A percentile compares a stretch with the other conserved stretches of the same genome.
Conservation (phyloP, 2,888 invertebrate genomes). For the Chironomus riparius region DNA sequence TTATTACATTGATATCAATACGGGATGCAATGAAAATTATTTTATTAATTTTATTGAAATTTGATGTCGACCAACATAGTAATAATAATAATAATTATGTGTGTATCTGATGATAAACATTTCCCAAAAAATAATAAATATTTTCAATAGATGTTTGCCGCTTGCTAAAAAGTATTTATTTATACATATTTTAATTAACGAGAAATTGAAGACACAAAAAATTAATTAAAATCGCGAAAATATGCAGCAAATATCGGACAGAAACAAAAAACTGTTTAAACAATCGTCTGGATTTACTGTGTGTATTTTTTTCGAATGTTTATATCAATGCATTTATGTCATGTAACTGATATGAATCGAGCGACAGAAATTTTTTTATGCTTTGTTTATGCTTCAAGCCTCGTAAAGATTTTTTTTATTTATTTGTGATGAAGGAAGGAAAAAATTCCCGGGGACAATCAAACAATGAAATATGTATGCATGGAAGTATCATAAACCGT, state of each 20-base stretch:
- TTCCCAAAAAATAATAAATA: too few species aligned
- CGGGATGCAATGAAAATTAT: not conserved
- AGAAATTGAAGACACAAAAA: too few species aligned
- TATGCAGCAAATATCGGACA: not conserved
- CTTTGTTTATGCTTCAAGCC: slow-evolving; percentile 18
- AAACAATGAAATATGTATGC: slow-evolving; percentile 16
- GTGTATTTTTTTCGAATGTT: not conserved
- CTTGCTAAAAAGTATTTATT: too few species aligned
- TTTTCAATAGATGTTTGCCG: too few species aligned
- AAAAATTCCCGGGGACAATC: slow-evolving; percentile 12
- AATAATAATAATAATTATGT: too few species aligned
- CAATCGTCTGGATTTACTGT: not conserved
- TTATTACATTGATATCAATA: not conserved
- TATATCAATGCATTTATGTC: slow-evolving; percentile 9
- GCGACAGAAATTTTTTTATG: not conserved
- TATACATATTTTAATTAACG: too few species aligned
- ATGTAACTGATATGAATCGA: slow-evolving; percentile 15
- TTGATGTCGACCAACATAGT: too few species aligned
- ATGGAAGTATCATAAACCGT: slow-evolving; percentile 10
- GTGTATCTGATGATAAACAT: too few species aligned
- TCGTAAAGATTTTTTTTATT: not conserved
- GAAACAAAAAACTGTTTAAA: not conserved
- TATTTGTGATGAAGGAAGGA: not conserved
- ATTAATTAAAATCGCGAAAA: not conserved
- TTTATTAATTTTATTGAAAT: too few species aligned